phyloP scores from a whole-genome alignment of 2,888 invertebrate genomes.

The Cheilosia vulpina region DNA sequence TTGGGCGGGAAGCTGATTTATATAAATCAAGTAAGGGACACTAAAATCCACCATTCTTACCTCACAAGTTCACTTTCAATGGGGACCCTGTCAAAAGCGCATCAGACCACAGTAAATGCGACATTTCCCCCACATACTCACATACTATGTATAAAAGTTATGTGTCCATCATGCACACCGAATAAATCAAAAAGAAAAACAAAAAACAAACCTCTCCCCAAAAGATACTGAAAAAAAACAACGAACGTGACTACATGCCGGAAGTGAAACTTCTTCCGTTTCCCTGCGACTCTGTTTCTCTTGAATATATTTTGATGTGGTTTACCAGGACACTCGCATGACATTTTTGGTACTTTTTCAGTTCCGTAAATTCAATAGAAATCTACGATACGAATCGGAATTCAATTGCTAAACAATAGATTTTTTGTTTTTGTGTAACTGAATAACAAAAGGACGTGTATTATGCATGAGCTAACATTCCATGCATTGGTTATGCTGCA shows the following conservation, averaged over 20 bases:
- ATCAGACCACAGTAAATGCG: background rate
- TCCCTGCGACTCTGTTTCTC: background rate
- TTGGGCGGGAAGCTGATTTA: too few relatives aligned
- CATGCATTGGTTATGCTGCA: slow-evolving; percentile 4
- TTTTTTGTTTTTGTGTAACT: slow-evolving; percentile 10
- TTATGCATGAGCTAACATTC: slow-evolving; percentile 14
- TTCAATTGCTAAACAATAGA: slow-evolving; percentile 45
- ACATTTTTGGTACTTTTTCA: background rate
- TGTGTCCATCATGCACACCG: background rate
- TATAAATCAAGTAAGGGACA: too few relatives aligned
- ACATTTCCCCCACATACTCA: background rate
- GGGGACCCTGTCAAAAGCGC: background rate
- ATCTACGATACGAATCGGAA: slow-evolving; percentile 12
- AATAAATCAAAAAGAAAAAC: background rate
- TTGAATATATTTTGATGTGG: background rate
- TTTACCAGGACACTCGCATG: background rate
- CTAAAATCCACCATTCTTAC: too few relatives aligned
- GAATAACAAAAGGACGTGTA: slow-evolving; percentile 5
- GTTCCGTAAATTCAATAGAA: background rate
- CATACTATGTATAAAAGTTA: background rate
- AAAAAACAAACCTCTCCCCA: background rate
- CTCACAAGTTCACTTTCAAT: too few relatives aligned
- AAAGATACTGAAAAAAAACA: background rate
- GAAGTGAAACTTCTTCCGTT: background rate
- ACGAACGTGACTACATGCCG: background rate